phyloP scores from a whole-genome alignment of 2,797 vertebrate species.

The Prunella strophiata region DNA sequence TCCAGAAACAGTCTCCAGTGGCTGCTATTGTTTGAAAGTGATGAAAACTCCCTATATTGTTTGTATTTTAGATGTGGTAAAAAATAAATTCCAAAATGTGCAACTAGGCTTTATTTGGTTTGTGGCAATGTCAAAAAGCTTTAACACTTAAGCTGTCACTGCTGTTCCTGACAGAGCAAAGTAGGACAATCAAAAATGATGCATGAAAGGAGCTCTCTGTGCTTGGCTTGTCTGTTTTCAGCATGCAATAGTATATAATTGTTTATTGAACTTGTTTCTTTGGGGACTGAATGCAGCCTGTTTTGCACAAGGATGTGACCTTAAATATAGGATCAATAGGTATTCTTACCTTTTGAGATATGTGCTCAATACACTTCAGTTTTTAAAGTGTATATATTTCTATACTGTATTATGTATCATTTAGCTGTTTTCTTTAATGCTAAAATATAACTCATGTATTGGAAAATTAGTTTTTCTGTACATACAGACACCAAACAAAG shows the following conservation, averaged over 20 bases:
- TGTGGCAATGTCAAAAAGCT: constrained; percentile 33
- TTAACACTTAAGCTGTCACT: neutral
- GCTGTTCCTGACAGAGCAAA: constrained; percentile 35
- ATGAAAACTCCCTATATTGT: neutral
- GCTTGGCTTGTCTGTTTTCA: neutral
- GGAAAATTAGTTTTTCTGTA: neutral
- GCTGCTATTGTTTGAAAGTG: neutral
- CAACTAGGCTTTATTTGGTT: constrained; percentile 11
- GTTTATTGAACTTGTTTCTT: neutral
- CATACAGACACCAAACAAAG: neutral
- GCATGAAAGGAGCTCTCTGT: neutral
- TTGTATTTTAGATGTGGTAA: neutral
- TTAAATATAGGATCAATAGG: neutral
- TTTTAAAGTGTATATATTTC: neutral
- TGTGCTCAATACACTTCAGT: neutral
- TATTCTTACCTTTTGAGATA: neutral
- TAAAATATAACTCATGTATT: neutral
- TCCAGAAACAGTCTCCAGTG: neutral
- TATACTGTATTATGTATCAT: neutral
- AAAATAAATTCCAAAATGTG: constrained; percentile 16
- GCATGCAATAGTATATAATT: neutral
- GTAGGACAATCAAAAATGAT: constrained; percentile 52
- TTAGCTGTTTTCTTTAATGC: neutral
- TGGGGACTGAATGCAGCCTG: neutral
- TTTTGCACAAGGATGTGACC: neutral